Evolutionary conservation across 2,113 vertebrate genomes (phyloP).

Genomic region (Vidua chalybeata): DNA sequence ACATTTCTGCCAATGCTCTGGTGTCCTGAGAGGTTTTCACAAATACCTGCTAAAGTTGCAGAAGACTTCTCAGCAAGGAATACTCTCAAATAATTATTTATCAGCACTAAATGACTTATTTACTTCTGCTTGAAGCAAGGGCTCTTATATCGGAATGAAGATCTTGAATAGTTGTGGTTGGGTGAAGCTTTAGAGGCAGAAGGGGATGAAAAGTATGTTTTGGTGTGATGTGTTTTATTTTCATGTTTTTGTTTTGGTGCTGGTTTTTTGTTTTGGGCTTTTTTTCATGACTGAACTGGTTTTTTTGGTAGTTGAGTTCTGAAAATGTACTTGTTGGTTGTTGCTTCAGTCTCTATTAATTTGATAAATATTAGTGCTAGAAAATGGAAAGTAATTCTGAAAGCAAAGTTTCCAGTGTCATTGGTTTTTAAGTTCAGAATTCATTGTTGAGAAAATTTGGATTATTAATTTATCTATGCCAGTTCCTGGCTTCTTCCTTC

Average conservation of each 20-base stretch:
- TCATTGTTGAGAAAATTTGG: not conserved
- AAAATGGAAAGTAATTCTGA: not conserved
- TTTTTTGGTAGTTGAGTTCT: not conserved
- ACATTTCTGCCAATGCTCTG: not conserved
- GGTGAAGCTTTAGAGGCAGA: not conserved
- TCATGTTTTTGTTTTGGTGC: not conserved
- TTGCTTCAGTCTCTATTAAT: not conserved
- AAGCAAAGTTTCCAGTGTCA: not conserved
- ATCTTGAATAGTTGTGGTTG: not conserved
- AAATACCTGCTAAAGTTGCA: not conserved
- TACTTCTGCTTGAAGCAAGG: not conserved
- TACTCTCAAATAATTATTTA: not conserved
- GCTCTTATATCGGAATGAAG: not conserved
- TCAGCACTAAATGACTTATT: not conserved
- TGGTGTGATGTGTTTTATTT: not conserved
- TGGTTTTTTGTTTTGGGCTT: not conserved
- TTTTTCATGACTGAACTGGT: not conserved
- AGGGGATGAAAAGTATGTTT: not conserved
- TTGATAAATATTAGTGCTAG: not conserved
- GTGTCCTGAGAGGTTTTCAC: not conserved
- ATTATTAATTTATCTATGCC: not conserved
- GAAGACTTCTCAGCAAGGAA: not conserved
- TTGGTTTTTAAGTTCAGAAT: not conserved
- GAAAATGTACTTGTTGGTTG: rapidly evolving
- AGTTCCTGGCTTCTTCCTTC: not conserved